Conservation (phyloP, 2,797 vertebrate species). For the Parauchenoglanis ngamensis region DNA sequence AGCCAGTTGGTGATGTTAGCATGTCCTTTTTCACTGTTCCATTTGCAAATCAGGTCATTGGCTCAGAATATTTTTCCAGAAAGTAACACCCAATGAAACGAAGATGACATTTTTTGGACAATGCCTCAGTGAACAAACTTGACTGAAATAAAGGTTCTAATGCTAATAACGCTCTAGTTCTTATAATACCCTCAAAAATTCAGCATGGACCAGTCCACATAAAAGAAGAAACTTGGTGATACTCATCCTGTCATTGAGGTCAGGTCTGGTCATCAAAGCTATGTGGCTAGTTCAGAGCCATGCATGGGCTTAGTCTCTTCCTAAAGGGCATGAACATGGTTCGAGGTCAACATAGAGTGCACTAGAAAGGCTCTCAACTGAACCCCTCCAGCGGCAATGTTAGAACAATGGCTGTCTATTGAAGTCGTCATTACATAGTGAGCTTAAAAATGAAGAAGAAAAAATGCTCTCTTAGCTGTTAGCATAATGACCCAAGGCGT, state of each 20-base stretch:
- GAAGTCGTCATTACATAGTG: conserved; percentile 54
- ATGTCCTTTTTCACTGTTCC: neutral
- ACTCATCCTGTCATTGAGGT: neutral
- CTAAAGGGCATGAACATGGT: conserved; percentile 13
- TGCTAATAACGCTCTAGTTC: neutral
- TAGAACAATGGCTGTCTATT: conserved; percentile 71
- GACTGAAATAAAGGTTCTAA: neutral
- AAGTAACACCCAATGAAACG: neutral
- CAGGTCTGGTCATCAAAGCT: conserved; percentile 1
- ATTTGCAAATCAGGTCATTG: neutral
- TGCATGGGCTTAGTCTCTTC: conserved; percentile 6
- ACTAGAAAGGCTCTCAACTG: conserved; percentile 49
- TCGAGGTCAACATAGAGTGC: conserved; percentile 14
- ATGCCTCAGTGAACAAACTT: neutral
- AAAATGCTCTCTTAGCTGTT: conserved; percentile 50
- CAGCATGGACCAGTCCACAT: neutral
- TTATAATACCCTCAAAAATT: neutral
- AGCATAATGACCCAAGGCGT: conserved; percentile 36
- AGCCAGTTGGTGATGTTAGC: neutral
- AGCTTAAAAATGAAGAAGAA: conserved; percentile 49
- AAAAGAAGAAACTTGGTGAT: neutral
- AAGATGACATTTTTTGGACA: neutral
- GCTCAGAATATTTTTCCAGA: neutral
- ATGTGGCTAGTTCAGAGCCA: neutral
- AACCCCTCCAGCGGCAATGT: conserved; percentile 57